A percentile compares a stretch with the other conserved stretches of the same genome.
These are phyloP conservation scores for Rhodinocichla rosea DNA, from an alignment of 2,113 vertebrate species.

Conservation along the genomic window DNA sequence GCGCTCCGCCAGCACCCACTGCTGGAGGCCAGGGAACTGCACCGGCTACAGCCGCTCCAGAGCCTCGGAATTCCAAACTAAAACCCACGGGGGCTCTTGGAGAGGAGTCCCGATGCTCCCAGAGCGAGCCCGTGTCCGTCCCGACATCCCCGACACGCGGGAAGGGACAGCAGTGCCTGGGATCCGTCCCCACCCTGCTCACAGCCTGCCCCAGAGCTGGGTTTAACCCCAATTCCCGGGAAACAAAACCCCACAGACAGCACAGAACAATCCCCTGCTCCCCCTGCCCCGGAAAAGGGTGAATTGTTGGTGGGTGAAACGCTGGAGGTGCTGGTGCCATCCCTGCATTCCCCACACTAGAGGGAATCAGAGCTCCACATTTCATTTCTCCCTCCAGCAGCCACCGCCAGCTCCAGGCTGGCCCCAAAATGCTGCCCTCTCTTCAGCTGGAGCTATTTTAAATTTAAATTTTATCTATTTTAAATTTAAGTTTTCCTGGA, in stretches of 20 bases:
- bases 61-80: accelerated
- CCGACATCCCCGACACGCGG: neutral
- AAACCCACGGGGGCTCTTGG: accelerated
- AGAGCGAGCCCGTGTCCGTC: accelerated
- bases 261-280: accelerated
- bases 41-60: neutral
- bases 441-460: neutral
- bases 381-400: neutral
- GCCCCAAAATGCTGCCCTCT: accelerated
- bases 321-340: neutral
- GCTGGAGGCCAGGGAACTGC: neutral
- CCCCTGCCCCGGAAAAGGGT: accelerated
- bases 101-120: neutral
- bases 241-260: accelerated
- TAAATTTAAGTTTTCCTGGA: neutral
- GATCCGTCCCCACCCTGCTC: accelerated
- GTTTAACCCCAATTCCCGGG: neutral
- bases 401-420: neutral
- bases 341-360: conserved; percentile 38
- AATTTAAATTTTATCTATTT: too few species aligned
- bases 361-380: conserved; percentile 57
- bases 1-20: conserved; percentile 35
- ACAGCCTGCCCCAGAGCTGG: neutral
- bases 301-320: accelerated
- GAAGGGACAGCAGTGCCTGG: accelerated